Evolutionary conservation across 2,888 invertebrate species (phyloP).

Genomic region (Volucella zonaria): DNA sequence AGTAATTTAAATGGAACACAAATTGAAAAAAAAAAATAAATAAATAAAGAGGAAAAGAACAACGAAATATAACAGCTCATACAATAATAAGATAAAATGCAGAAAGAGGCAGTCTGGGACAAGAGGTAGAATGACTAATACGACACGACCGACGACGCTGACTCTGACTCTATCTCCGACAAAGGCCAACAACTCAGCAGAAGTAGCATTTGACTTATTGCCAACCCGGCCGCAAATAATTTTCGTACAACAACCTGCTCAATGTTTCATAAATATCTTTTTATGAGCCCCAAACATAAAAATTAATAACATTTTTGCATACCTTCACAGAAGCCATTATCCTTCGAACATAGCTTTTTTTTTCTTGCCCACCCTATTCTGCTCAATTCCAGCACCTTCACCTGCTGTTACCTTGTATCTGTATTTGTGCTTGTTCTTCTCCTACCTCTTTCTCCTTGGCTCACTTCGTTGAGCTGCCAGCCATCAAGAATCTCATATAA

Average conservation of each 20-base stretch:
- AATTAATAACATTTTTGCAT: constrained; percentile 73
- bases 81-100: constrained; percentile 45
- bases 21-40: constrained; percentile 60
- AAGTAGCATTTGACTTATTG: constrained; percentile 65
- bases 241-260: constrained; percentile 70
- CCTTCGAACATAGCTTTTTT: constrained; percentile 35
- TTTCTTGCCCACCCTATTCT: not conserved
- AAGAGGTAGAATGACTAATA: constrained; percentile 48
- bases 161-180: too few species aligned
- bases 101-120: constrained; percentile 21
- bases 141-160: constrained; percentile 8
- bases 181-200: constrained; percentile 5
- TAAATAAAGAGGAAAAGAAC: constrained; percentile 34
- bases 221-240: constrained; percentile 69
- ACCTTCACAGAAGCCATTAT: constrained; percentile 66
- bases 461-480: constrained; percentile 47
- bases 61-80: constrained; percentile 5
- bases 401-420: too few species aligned
- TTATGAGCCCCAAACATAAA: constrained; percentile 69
- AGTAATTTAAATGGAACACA: constrained; percentile 70
- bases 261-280: constrained; percentile 73
- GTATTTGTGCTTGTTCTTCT: not conserved
- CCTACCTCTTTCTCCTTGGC: constrained; percentile 8
- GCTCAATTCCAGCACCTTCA: not conserved
- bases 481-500: constrained; percentile 61